These are phyloP conservation scores for Trachurus trachurus DNA, from an alignment of 2,797 vertebrate species.

Conservation along the genomic window DNA sequence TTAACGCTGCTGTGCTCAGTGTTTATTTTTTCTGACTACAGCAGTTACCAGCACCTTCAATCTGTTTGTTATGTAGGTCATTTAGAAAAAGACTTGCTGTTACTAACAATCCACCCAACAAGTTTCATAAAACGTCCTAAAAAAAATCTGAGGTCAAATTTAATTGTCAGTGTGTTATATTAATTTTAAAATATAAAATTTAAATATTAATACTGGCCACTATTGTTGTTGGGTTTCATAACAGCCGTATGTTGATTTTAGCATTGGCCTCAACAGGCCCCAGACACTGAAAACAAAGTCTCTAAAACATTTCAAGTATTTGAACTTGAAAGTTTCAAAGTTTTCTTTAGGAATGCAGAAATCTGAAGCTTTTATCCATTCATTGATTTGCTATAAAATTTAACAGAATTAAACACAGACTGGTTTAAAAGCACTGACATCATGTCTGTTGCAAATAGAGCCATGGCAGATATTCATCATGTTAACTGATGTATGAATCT, in stretches of 20 bases:
- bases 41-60: not conserved
- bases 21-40: not conserved
- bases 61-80: not conserved
- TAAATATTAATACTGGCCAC: too few relatives aligned
- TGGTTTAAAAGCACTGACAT: not conserved
- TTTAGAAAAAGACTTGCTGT: too few relatives aligned
- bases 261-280: not conserved
- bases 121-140: not conserved
- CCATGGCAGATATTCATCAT: not conserved
- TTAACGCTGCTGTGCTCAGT: not conserved
- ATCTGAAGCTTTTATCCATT: too few relatives aligned
- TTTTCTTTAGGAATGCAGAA: not conserved
- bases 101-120: not conserved
- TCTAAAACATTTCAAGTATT: not conserved
- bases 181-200: too few relatives aligned
- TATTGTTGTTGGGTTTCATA: not conserved
- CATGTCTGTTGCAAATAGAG: not conserved
- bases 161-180: too few relatives aligned
- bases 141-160: too few relatives aligned
- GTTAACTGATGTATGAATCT: slow-evolving; percentile 2
- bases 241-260: not conserved
- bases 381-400: too few relatives aligned
- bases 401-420: too few relatives aligned
- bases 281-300: not conserved
- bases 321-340: too few relatives aligned